Evolutionary conservation across 2,888 invertebrate genomes (phyloP), one percentile per base, ranked within the genome.

Genomic region (Athalia rosae): DNA sequence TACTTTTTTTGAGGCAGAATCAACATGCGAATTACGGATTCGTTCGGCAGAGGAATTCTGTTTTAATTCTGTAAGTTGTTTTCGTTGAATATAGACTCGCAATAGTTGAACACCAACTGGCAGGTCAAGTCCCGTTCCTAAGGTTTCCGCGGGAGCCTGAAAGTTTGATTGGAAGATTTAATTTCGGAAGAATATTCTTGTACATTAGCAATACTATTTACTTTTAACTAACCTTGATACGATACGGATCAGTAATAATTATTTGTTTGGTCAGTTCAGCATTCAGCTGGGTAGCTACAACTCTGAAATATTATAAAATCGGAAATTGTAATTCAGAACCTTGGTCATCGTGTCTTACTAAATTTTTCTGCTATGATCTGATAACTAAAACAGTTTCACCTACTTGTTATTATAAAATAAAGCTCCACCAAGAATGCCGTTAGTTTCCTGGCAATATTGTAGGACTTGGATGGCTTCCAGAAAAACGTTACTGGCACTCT

Each of bases 351-450:
- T 67, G 48, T 77, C 48, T 76, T 28, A 28, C 58, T 13, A 62
- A 28, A 28, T 2, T 28, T 28, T 28, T 56, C 62, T 77, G 15
- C 43, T 69, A 59, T 11, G 53, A 53, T 48, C 15, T 28, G 45
- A 64, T 13, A 15, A 48, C 2, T 13, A 45, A 50, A 61, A 41
- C 61, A 76, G 50, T 56, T 7, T 4, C 9, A 88, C 92, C 91
- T 90, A 97, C 97, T 96, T 97, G 89, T 97, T 97, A 88, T 97
- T 96, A 87, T 96, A 97, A 79, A 98, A 92, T 77, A 98, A 92
- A 74, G 95, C 93, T 76, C 98, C 98, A 5, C 97, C 97, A 62
- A 97, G 90, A 53, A 97, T 95, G 50, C 95, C 95, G 82, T 92
- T 93, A 76, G 93, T 94, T 87, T 94, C 94, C 87, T 96, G 95